Base-by-base conservation (phyloP, 2,888 invertebrate genomes). In the Trilocha varians region DNA sequence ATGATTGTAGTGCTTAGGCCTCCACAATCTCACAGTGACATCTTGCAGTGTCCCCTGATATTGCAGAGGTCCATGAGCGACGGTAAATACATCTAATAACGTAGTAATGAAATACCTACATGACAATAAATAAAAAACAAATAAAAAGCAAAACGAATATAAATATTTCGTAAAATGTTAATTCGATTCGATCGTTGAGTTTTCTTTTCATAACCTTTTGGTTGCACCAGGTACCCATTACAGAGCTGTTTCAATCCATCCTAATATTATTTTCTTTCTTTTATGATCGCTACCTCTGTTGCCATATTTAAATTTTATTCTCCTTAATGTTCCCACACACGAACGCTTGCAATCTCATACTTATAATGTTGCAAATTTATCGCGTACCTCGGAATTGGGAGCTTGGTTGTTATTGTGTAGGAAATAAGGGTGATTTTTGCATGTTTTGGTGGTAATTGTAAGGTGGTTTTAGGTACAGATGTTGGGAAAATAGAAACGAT, bases 241-340 rank as follows among this genome's bases (percentile, higher is more conserved):
- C 61, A 62, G 57, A 64, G 65, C 68, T 64, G 65, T 69, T 65
- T 60, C 58, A 63, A 70, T 70, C 65, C 57, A 61, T 68, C 70
- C 70, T 74, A 70, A 72, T 77, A 76, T 78, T 75, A 74, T 79
- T 71, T 67, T 64, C 65, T 69, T 77, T 68, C 70, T 68, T 79
- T 79, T 77, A 79, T 77, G 71, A 72, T 78, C 59, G 58, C 53
- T 58, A 62, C 71, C 62, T 61, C 69, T 79, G 82, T 76, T 75
- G 76, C 82, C 77, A 78, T 84, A 84, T 84, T 84, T 84, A 83
- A 84, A 83, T 84, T 82, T 83, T 83, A 82, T 83, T 78, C 66
- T 74, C 78, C 82, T 82, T 83, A 84, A 83, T 82, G 82, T 82
- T 73, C 70, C 82, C 83, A 79, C 80, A 82, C 76, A 77, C 70